A percentile compares a stretch with the other conserved stretches of the same genome.
Conservation (phyloP, 1,140 invertebrate genomes). For the Gryon sp. region DNA sequence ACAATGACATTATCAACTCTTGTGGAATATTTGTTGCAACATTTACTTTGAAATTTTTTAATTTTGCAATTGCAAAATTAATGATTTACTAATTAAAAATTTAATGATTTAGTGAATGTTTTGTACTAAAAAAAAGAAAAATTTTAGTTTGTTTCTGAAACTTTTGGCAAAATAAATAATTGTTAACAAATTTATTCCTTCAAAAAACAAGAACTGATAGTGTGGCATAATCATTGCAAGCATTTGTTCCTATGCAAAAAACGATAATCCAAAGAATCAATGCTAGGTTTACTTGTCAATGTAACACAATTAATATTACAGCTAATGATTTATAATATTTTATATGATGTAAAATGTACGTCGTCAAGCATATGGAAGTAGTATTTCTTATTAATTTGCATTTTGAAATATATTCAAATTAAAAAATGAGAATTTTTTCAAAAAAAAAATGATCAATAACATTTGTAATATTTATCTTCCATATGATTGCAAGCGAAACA, state of each 20-base stretch:
- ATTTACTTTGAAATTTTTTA: not conserved
- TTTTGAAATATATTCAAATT: too few relatives aligned
- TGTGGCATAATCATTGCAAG: not conserved
- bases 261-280: not conserved
- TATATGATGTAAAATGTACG: too few relatives aligned
- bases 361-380: not conserved
- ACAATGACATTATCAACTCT: not conserved
- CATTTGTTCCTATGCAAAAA: not conserved
- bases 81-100: too few relatives aligned
- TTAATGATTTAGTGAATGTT: too few relatives aligned
- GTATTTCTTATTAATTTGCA: too few relatives aligned
- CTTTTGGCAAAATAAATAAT: too few relatives aligned
- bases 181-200: not conserved
- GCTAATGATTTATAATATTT: constrained; percentile 4
- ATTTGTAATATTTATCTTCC: too few relatives aligned
- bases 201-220: not conserved
- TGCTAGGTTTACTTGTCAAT: not conserved
- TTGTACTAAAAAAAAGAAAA: too few relatives aligned
- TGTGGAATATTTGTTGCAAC: not conserved
- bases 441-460: too few relatives aligned
- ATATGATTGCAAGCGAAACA: too few relatives aligned
- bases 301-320: constrained; percentile 6
- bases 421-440: too few relatives aligned
- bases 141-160: too few relatives aligned
- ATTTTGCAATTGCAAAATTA: not conserved